Conservation (phyloP, 2,797 vertebrate genomes). For the Sebastiscus tertius region DNA sequence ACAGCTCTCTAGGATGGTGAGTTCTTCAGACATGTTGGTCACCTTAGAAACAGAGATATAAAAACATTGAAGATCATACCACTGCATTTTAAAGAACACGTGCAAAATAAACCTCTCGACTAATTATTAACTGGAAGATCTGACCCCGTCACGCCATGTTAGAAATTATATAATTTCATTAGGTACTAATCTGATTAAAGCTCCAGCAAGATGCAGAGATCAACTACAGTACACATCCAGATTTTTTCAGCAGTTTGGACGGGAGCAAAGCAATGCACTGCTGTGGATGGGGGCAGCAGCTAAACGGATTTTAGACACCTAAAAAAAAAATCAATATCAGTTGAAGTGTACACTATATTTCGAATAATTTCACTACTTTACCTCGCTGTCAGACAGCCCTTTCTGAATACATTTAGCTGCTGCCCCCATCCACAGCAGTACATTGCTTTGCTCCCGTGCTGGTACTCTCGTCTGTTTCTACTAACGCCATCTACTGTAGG, state of each 20-base stretch:
- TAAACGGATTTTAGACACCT: no score
- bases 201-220: constrained; percentile 25
- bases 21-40: constrained; percentile 97
- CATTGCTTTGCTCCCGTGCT: background rate
- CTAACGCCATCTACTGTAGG: no score
- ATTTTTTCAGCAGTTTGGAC: no score
- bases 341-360: no score
- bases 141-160: constrained; percentile 29
- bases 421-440: background rate
- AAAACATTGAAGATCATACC: background rate
- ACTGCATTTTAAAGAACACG: background rate
- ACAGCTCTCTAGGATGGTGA: constrained; percentile 90
- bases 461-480: no score
- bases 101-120: constrained; percentile 37
- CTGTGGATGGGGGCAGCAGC: no score
- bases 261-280: no score
- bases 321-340: no score
- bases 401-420: no score
- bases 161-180: constrained; percentile 62
- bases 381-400: no score
- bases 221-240: background rate
- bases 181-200: constrained; percentile 69
- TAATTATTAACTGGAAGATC: constrained; percentile 49
- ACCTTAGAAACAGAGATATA: constrained; percentile 81
- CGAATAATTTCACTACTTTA: no score